Base-by-base conservation (phyloP, 2,888 invertebrate species). In the Venustoraphidia nigricollis region DNA sequence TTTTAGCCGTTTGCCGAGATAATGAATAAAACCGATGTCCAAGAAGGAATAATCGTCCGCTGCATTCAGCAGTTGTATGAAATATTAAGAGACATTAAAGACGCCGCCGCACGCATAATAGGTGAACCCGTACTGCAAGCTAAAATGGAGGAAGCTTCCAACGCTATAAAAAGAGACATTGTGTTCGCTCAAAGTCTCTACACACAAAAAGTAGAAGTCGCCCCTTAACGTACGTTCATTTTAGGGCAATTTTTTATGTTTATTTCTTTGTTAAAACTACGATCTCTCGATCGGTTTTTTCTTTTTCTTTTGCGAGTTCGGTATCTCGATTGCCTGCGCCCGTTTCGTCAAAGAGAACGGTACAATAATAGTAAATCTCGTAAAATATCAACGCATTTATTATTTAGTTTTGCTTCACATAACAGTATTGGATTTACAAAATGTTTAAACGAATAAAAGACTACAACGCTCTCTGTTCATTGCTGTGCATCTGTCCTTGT, bases 111-210 rank as follows among this genome's bases (percentile, higher is more conserved):
- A 0, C 77, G 85, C 51, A 84, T 91, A 36, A 89, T 96, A 51
- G 97, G 97, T 0, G 92, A 97, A 66, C 89, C 93, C 0, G 83
- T 83, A 10, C 71, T 98, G 3, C 84, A 86, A 59, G 81, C 81
- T 52, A 97, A 95, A 71, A 96, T 97, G 92, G 88, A 94, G 65
- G 90, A 92, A 63, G 91, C 93, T 0, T 91, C 91, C 0, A 79
- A 81, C 3, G 82, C 87, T 41, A 95, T 98, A 53, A 94, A 95
- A 65, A 73, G 98, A 50, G 97, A 97, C 65, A 97, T 98, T 59
- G 97, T 98, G 0, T 98, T 98, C 64, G 91, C 96, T 17, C 94
- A 93, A 35, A 95, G 94, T 66, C 75, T 98, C 41, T 98, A 98
- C 62, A 93, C 91, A 3, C 70, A 72, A 56, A 64, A 66, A 14